Base-by-base conservation (phyloP, 30 jellyfish, hydroid and myxozoan genomes). In the Hydractinia echinata region DNA sequence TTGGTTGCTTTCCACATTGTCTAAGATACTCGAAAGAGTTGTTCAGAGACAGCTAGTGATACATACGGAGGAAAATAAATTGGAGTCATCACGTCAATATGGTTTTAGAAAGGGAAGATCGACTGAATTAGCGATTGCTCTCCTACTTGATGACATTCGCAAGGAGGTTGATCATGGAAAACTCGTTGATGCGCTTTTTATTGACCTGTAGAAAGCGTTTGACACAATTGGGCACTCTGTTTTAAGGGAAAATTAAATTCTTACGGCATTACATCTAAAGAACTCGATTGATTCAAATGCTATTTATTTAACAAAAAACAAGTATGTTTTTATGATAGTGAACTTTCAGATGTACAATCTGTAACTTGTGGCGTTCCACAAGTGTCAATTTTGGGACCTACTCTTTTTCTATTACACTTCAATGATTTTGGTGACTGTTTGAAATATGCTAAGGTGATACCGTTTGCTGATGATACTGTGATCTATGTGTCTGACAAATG, bases 381-480 rank as follows among this genome's bases (percentile, higher is more conserved):
- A 82, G 86, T 88, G 50, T 70, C 86, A 72, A 70, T 82, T 18
- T 30, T 82, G 87, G 86, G 89, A 61, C 89, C 86, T 7, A 13
- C 52, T 13, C 85, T 77, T 3, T 64, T 61, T 77, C 54, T 84
- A 53, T 73, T 53, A 30, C 11, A 71, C 86, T 87, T 86, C 84
- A 82, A 87, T 82, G 94, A 74, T 85, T 87, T 86, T 71, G 84
- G 73, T 53, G 83, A 81, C 86, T 86, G 87, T 66, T 83, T 86
- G 44, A 82, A 73, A 61, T 83, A 81, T 53, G 73, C 87, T 5
- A 72, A 87, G n/a, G 88, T 54, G 79, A 79, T 76, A 82, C 86
- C 72, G 80, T 73, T 81, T 78, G 89, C 89, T 58, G 94, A 87
- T n/a, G n/a, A n/a, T n/a, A n/a, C n/a, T n/a, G n/a, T 87, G 94